phyloP scores from a whole-genome alignment of 2,113 vertebrate genomes.

The Delphinus delphis region DNA sequence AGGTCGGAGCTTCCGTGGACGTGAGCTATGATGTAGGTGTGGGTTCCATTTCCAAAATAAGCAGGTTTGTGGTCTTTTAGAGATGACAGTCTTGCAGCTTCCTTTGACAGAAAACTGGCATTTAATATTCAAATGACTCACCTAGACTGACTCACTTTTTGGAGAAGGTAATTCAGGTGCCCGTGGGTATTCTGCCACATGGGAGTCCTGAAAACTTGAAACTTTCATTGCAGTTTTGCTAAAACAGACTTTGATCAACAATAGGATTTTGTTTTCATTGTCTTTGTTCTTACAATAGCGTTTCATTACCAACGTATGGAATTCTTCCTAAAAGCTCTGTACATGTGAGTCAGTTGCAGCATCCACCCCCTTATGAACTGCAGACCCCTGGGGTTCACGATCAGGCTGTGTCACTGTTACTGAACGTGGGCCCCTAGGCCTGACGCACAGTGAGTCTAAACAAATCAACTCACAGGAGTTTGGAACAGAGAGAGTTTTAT shows the following conservation, averaged over 20 bases:
- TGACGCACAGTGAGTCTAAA: no score
- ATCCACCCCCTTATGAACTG: accelerated
- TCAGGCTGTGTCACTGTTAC: no score
- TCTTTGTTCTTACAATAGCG: not conserved
- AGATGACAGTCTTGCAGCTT: accelerated
- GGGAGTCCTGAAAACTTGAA: accelerated
- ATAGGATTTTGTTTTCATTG: accelerated
- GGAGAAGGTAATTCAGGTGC: not conserved
- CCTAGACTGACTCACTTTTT: accelerated
- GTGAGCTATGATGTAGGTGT: accelerated
- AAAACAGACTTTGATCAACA: not conserved
- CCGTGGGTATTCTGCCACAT: accelerated
- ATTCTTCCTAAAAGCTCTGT: accelerated
- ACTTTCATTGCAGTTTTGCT: not conserved
- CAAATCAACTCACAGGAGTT: no score
- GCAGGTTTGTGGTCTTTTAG: accelerated
- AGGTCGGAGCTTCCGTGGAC: not conserved
- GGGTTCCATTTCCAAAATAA: not conserved
- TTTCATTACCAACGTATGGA: no score
- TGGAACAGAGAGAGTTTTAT: no score
- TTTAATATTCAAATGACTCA: not conserved
- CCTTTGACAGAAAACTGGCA: not conserved
- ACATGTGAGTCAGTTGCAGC: accelerated
- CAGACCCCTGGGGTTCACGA: accelerated
- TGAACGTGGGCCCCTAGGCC: no score